Conservation (phyloP, 1,140 invertebrate species). For the Lordiphosa clarofinis region DNA sequence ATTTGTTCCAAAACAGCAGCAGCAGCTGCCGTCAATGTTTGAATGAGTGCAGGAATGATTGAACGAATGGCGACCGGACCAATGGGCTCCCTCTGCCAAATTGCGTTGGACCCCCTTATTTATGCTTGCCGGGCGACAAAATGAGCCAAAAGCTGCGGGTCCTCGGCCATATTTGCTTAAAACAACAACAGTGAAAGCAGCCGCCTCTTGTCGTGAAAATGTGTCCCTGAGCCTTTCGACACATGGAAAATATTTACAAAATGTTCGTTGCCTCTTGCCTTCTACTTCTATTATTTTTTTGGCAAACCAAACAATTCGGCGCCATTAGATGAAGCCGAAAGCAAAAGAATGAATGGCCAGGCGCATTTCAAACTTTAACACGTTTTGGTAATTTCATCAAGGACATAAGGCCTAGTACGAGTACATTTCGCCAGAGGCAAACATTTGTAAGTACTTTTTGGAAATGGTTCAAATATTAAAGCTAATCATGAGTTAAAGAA, state of each 20-base stretch:
- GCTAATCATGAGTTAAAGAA: no score
- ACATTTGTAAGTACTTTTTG: no score
- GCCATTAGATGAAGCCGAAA: conserved; percentile 37
- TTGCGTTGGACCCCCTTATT: conserved; percentile 43
- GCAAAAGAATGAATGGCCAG: conserved; percentile 5
- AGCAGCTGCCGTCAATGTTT: conserved; percentile 63
- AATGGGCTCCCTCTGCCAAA: conserved; percentile 40
- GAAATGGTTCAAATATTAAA: no score
- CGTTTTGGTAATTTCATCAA: conserved; percentile 65
- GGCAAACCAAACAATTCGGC: conserved; percentile 64
- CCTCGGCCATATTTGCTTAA: conserved; percentile 51
- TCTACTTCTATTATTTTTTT: conserved; percentile 29
- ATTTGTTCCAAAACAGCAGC: conserved; percentile 46
- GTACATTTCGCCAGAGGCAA: no score
- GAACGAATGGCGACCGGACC: conserved; percentile 45
- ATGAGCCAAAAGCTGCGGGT: conserved; percentile 64
- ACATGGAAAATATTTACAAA: conserved; percentile 65
- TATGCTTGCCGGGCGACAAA: conserved; percentile 44
- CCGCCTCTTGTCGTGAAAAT: background rate
- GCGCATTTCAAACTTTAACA: conserved; percentile 56
- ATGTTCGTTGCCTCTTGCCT: conserved; percentile 30
- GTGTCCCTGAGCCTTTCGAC: conserved; percentile 40
- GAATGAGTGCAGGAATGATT: conserved; percentile 68
- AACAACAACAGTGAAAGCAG: conserved; percentile 17
- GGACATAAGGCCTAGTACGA: conserved; percentile 35